Evolutionary conservation across 92 coral and sea anemone species (phyloP), one percentile per base, ranked within the genome.

Genomic region (Palythoa heliodiscus): DNA sequence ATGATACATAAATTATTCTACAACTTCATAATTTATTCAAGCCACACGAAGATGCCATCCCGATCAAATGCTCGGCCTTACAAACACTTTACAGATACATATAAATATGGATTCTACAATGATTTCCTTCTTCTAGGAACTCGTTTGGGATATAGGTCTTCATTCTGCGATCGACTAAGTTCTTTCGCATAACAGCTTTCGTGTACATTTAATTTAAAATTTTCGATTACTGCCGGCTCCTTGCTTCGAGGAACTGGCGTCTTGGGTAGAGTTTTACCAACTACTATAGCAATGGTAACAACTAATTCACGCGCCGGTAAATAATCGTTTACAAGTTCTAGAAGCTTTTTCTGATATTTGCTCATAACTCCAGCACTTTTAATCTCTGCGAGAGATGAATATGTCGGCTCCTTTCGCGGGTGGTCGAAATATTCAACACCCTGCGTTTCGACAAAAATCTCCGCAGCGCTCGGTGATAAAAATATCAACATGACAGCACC

Each of bases 391-490:
- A 86, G 40, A 9, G 99, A 97, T 7, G 99, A 94, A 70, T 94
- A 97, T 12, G 96, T 91, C 9, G 98, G 99, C 70, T 86, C 90
- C 85, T 91, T 92, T 47, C 98, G 79, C 12, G 93, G 92, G 78
- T 89, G 91, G 55, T 91, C 93, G 78, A 94, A 94, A 86, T 87
- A 94, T 25, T 94, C 95, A 22, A 88, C 83, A 1, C 98, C 95
- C 15, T 48, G 84, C 23, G 90, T 90, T 74, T 97, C 95, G 12
- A 97, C 86, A 83, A 97, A 97, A 67, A 97, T 92, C 87, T 93
- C 95, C 15, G 99, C 99, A 43, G 94, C 97, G 76, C 92, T 94
- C 19, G 99, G 97, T 5, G 98, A 93, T 23, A 95, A 93, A 87
- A 97, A 90, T 19, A 97, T 86, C 23, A 97, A 60, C 98, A 97